phyloP scores from a whole-genome alignment of 1,140 invertebrate species.

The Cydia splendana region DNA sequence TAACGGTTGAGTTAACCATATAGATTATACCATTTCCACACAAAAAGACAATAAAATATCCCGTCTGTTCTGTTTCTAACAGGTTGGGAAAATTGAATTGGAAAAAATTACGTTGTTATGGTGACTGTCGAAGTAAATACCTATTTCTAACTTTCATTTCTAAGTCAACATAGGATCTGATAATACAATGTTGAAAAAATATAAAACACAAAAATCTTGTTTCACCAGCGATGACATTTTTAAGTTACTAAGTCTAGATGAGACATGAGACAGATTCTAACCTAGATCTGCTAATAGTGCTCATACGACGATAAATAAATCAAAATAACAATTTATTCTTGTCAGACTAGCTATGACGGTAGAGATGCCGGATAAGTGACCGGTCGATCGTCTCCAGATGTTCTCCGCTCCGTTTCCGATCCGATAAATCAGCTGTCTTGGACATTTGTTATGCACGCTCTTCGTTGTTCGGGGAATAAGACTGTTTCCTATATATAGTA shows the following conservation, averaged over 20 bases:
- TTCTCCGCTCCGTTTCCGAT: not conserved
- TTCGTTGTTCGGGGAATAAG: not conserved
- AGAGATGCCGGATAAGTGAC: not conserved
- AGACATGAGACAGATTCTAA: not conserved
- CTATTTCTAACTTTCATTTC: too few relatives aligned
- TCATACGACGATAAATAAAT: not conserved
- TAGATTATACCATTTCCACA: too few relatives aligned
- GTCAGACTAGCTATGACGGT: not conserved
- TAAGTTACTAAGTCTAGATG: not conserved
- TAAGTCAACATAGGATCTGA: too few relatives aligned
- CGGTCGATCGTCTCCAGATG: not conserved
- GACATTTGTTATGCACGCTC: constrained; percentile 3
- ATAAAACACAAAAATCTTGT: too few relatives aligned
- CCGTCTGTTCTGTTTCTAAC: not conserved
- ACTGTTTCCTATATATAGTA: not conserved
- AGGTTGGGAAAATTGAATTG: not conserved
- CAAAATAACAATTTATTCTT: not conserved
- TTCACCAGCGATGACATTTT: too few relatives aligned
- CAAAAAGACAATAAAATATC: too few relatives aligned
- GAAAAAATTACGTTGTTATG: too few relatives aligned
- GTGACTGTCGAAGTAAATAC: too few relatives aligned
- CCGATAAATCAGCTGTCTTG: not conserved
- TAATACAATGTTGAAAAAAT: not conserved
- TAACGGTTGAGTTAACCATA: not conserved
- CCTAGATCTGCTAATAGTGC: not conserved